A percentile compares a stretch with the other conserved stretches of the same genome.
phyloP scores from a whole-genome alignment of 2,888 invertebrate genomes.

The Rhamphomyia laevipes region DNA sequence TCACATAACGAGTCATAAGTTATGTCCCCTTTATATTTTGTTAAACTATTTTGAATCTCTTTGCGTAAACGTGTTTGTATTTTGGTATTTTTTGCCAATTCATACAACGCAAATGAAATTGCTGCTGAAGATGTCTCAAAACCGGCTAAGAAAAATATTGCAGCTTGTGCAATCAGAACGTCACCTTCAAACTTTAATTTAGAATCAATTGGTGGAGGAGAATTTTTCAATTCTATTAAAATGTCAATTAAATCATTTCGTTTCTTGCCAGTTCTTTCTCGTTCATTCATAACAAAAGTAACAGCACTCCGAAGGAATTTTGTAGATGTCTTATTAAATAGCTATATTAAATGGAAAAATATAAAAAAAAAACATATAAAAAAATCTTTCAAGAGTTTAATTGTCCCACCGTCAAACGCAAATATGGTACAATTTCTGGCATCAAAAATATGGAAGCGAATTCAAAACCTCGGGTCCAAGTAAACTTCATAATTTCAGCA shows the following conservation, averaged over 20 bases:
- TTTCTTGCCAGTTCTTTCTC: conserved; percentile 31
- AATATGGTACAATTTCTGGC: conserved; percentile 29
- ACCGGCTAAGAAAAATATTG: conserved; percentile 35
- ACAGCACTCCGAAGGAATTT: conserved; percentile 35
- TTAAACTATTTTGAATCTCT: conserved; percentile 34
- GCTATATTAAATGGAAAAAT: conserved; percentile 13
- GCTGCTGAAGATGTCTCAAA: conserved; percentile 37
- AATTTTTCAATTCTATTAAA: conserved; percentile 37
- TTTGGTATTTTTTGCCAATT: conserved; percentile 34
- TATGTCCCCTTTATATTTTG: conserved; percentile 29
- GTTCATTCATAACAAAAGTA: conserved; percentile 34
- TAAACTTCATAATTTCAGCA: conserved; percentile 32
- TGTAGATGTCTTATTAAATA: conserved; percentile 17
- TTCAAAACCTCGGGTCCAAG: conserved; percentile 28
- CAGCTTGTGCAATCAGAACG: conserved; percentile 33
- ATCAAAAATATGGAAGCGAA: conserved; percentile 35
- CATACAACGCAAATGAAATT: conserved; percentile 37
- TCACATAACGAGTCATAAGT: conserved; percentile 34
- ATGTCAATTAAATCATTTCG: conserved; percentile 41
- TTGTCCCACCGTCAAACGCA: not conserved
- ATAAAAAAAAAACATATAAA: too few species aligned
- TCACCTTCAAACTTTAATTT: conserved; percentile 26
- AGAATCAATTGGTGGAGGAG: conserved; percentile 20
- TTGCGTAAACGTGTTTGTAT: conserved; percentile 35
- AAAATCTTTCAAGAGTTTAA: too few species aligned